Conservation (phyloP, 2,888 invertebrate species). For the Lobophora halterata region DNA sequence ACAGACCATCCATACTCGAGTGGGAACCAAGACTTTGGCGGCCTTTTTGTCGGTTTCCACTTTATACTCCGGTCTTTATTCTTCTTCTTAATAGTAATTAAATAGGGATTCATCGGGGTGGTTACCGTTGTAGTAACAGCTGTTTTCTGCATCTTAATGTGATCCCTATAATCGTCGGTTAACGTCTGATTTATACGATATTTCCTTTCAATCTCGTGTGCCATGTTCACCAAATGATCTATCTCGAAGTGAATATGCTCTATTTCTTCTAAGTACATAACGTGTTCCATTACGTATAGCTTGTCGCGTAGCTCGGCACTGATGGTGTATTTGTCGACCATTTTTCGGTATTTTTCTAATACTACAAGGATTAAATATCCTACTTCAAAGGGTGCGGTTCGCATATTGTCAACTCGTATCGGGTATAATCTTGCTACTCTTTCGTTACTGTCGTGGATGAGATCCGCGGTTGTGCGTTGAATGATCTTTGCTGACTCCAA, state of each 20-base stretch:
- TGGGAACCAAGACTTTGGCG: too few relatives aligned
- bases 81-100: too few relatives aligned
- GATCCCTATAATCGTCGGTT: neutral
- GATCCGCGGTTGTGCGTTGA: slow-evolving; percentile 2
- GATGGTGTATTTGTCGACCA: slow-evolving; percentile 44
- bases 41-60: too few relatives aligned
- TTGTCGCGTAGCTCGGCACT: neutral
- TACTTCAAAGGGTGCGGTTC: slow-evolving; percentile 18
- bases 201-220: slow-evolving; percentile 16
- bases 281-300: slow-evolving; percentile 20
- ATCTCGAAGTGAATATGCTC: slow-evolving; percentile 22
- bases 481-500: slow-evolving; percentile 2
- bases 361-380: slow-evolving; percentile 32
- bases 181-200: neutral
- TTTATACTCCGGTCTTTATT: too few relatives aligned
- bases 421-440: slow-evolving; percentile 5
- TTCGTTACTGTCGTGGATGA: slow-evolving; percentile 11
- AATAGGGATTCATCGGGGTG: too few relatives aligned
- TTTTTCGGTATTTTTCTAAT: slow-evolving; percentile 44
- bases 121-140: too few relatives aligned
- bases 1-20: too few relatives aligned
- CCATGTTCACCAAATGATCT: slow-evolving; percentile 10
- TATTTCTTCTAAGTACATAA: slow-evolving; percentile 30
- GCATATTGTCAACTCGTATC: slow-evolving; percentile 12
- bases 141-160: too few relatives aligned